Evolutionary conservation across 2,113 vertebrate genomes (phyloP).

Genomic region (Cynocephalus volans): DNA sequence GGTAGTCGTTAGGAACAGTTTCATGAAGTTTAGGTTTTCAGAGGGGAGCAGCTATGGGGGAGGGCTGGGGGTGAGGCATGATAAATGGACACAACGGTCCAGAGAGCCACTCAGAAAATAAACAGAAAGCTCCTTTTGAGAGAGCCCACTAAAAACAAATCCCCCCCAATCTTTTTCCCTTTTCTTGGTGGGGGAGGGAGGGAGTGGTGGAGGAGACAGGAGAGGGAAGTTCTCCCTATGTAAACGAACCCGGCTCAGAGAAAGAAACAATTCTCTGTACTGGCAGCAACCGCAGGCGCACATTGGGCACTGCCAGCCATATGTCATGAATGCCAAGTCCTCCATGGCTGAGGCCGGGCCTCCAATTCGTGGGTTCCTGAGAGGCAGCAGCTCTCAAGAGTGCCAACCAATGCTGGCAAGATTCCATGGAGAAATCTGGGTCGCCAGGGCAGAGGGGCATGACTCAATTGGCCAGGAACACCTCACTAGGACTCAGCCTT

Average conservation of each 20-base stretch:
- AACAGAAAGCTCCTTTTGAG: constrained; percentile 81
- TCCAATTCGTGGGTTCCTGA: neutral
- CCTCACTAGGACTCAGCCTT: neutral
- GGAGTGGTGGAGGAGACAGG: neutral
- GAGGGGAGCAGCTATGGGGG: neutral
- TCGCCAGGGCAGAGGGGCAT: neutral
- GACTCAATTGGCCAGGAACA: neutral
- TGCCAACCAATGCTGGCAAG: neutral
- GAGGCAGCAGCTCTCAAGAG: neutral
- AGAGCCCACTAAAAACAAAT: constrained; percentile 68
- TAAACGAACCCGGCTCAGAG: neutral
- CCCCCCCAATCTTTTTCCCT: constrained; percentile 38
- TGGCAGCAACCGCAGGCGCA: neutral
- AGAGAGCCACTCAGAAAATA: constrained; percentile 75
- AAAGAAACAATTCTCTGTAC: constrained; percentile 12
- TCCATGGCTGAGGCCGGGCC: neutral
- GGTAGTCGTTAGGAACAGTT: constrained; percentile 87
- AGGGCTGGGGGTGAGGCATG: constrained; percentile 66
- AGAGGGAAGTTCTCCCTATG: neutral
- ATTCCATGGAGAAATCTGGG: neutral
- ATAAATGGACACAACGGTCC: constrained; percentile 73
- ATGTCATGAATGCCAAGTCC: neutral
- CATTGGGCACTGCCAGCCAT: neutral
- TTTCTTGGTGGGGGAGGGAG: neutral
- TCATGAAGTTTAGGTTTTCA: constrained; percentile 84